Conservation (phyloP, 2,113 vertebrate genomes). For the Etheostoma cragini region DNA sequence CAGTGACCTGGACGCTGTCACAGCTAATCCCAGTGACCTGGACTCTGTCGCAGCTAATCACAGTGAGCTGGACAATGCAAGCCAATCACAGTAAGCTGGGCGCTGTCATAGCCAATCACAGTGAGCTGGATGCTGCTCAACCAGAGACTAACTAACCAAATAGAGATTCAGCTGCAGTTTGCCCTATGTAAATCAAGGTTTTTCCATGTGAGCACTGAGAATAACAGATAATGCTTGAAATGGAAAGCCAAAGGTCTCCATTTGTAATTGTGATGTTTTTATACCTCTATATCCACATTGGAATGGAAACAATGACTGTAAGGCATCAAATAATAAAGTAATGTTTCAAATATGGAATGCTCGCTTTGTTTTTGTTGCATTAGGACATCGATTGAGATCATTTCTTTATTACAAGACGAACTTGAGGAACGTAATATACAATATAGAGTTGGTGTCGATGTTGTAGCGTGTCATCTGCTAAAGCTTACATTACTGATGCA, state of each 20-base stretch:
- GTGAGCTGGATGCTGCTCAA: too few relatives aligned
- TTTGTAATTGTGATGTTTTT: constrained; percentile 16
- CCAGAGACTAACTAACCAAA: neutral
- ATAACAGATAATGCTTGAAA: neutral
- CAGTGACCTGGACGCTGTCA: constrained; percentile 47
- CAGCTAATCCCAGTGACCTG: neutral
- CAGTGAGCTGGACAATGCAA: constrained; percentile 83
- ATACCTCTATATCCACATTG: constrained; percentile 8
- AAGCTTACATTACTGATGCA: neutral
- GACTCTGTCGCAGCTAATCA: constrained; percentile 66
- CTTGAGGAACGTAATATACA: neutral
- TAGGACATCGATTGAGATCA: neutral
- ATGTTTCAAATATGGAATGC: neutral
- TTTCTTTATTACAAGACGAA: neutral
- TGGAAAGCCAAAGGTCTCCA: constrained; percentile 2
- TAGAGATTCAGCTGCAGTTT: neutral
- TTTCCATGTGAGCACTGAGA: neutral
- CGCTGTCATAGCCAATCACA: too few relatives aligned
- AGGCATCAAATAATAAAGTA: constrained; percentile 19
- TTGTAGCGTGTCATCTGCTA: neutral
- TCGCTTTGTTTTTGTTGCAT: neutral
- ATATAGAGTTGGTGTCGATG: neutral
- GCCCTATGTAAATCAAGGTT: neutral
- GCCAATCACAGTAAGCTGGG: neutral
- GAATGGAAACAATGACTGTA: constrained; percentile 13